phyloP scores from a whole-genome alignment of 2,797 vertebrate species.

The Peromyscus attwateri region DNA sequence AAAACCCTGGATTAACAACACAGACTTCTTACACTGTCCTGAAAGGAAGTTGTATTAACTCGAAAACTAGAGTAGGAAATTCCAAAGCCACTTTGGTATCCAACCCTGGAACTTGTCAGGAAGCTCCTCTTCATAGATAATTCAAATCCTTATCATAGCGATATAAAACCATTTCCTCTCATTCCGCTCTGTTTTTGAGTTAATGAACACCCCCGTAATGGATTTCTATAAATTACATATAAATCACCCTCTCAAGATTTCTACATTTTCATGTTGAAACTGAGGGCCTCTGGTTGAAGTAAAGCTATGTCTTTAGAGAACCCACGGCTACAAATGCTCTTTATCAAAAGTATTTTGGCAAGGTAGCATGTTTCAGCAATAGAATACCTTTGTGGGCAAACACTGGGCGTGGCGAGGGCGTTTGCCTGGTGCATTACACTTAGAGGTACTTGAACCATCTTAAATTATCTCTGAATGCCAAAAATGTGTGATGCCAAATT shows the following conservation, averaged over 20 bases:
- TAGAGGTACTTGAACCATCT: conserved; percentile 71
- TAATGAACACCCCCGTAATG: conserved; percentile 69
- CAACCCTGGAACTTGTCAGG: conserved; percentile 74
- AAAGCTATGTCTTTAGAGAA: not conserved
- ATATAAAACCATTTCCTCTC: conserved; percentile 75
- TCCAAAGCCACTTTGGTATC: conserved; percentile 72
- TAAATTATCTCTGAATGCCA: conserved; percentile 82
- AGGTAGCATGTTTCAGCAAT: conserved; percentile 9
- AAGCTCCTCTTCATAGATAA: conserved; percentile 74
- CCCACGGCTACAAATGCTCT: not conserved
- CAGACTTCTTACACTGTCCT: conserved; percentile 23
- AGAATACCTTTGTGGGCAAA: conserved; percentile 68
- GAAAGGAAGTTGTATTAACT: conserved; percentile 74
- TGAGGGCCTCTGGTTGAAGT: conserved; percentile 41
- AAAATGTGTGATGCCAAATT: conserved; percentile 78
- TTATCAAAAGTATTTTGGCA: conserved; percentile 70
- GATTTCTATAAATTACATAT: conserved; percentile 71
- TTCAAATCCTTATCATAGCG: conserved; percentile 71
- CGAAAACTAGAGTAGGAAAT: conserved; percentile 77
- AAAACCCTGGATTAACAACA: conserved; percentile 5
- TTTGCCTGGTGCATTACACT: conserved; percentile 57
- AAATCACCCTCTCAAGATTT: conserved; percentile 63
- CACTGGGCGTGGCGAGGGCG: conserved; percentile 40
- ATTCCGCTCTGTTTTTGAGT: conserved; percentile 72
- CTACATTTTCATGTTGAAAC: conserved; percentile 34